phyloP scores from a whole-genome alignment of 2,113 vertebrate genomes.

The Chloebia gouldiae region DNA sequence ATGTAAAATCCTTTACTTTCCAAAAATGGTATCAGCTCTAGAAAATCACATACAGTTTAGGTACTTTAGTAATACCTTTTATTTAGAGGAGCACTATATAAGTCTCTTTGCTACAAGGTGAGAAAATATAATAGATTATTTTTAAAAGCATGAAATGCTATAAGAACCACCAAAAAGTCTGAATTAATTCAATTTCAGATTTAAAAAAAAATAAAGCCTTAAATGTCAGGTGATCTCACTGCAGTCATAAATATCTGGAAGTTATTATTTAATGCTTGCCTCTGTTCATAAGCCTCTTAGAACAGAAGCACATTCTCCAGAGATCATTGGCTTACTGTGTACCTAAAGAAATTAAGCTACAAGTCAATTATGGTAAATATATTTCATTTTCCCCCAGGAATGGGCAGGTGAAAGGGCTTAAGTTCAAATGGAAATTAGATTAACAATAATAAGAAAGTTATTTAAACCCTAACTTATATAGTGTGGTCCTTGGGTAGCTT shows the following conservation, averaged over 20 bases:
- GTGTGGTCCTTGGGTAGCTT: background rate
- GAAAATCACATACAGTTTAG: background rate
- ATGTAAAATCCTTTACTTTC: background rate
- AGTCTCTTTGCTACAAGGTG: background rate
- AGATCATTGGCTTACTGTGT: slow-evolving; percentile 5
- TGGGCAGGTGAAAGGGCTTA: background rate
- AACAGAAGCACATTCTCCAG: slow-evolving; percentile 20
- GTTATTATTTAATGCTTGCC: slow-evolving; percentile 27
- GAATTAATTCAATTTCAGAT: background rate
- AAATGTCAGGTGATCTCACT: background rate
- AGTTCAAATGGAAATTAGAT: slow-evolving; percentile 22
- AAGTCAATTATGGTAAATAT: slow-evolving; percentile 42
- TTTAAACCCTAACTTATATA: background rate
- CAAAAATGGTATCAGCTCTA: background rate
- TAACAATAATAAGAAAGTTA: background rate
- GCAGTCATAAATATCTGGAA: slow-evolving; percentile 17
- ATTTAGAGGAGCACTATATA: background rate
- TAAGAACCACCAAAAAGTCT: background rate
- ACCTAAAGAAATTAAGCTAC: slow-evolving; percentile 37
- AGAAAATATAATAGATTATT: background rate
- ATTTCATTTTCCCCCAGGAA: slow-evolving; percentile 1
- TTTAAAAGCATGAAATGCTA: background rate
- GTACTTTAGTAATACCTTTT: background rate
- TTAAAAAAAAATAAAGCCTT: background rate
- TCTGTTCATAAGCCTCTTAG: slow-evolving; percentile 23